Evolutionary conservation across 1,140 invertebrate species (phyloP).

Genomic region (Atopsyche davidsoni): DNA sequence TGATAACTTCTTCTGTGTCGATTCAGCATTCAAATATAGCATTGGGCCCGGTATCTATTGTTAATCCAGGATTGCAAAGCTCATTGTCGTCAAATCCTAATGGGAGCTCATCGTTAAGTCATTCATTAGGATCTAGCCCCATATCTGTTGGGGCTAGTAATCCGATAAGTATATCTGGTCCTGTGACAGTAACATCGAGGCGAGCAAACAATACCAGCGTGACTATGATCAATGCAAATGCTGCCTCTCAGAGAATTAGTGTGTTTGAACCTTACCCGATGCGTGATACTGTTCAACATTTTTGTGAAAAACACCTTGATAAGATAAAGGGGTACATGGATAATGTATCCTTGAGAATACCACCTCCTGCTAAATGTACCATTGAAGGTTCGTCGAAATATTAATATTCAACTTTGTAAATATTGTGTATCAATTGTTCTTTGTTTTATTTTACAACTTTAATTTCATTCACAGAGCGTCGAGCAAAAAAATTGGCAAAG

Average conservation of each 20-base stretch:
- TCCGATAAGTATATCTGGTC: slow-evolving; percentile 49
- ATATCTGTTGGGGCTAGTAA: slow-evolving; percentile 34
- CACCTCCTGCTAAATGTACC: slow-evolving; percentile 84
- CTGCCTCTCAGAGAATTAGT: slow-evolving; percentile 65
- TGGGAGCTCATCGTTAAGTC: slow-evolving; percentile 27
- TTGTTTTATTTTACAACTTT: slow-evolving; percentile 8
- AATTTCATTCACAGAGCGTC: slow-evolving; percentile 57
- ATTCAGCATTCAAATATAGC: slow-evolving; percentile 42
- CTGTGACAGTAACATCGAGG: slow-evolving; percentile 57
- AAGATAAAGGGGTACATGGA: slow-evolving; percentile 89
- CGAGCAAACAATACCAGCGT: slow-evolving; percentile 64
- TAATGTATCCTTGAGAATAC: slow-evolving; percentile 74
- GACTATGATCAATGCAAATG: slow-evolving; percentile 58
- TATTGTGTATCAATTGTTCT: slow-evolving; percentile 1
- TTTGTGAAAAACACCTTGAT: slow-evolving; percentile 88
- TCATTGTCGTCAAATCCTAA: slow-evolving; percentile 27
- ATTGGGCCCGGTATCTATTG: slow-evolving; percentile 41
- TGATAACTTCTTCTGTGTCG: slow-evolving; percentile 35
- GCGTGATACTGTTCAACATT: slow-evolving; percentile 86
- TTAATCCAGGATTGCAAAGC: slow-evolving; percentile 27
- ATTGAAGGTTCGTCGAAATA: slow-evolving; percentile 66
- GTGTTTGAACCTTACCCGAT: slow-evolving; percentile 82
- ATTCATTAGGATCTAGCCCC: slow-evolving; percentile 33
- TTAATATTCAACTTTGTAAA: neutral
- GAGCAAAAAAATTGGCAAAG: slow-evolving; percentile 79